Percentiles rank a stretch among this genome's conserved stretches.
Evolutionary conservation across 2,888 invertebrate species (phyloP).

Genomic region (Andricus quercusramuli): DNA sequence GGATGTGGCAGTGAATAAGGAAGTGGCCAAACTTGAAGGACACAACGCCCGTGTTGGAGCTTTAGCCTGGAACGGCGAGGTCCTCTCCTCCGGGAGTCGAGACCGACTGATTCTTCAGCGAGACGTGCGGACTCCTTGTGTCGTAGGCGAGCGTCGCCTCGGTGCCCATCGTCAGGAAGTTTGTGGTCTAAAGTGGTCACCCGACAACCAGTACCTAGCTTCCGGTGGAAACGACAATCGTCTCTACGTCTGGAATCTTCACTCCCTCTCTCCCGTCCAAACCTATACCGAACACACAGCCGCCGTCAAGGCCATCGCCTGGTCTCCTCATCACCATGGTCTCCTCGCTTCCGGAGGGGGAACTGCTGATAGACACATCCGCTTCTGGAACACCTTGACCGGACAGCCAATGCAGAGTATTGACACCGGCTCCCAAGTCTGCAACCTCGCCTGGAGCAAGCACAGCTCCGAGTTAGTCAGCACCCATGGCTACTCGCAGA

Average conservation of each 20-base stretch:
- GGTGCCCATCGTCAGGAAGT: constrained; percentile 97
- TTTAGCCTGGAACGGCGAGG: constrained; percentile 98
- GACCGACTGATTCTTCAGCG: constrained; percentile 96
- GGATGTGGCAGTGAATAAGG: constrained; percentile 62
- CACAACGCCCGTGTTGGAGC: constrained; percentile 96
- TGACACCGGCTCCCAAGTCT: constrained; percentile 98
- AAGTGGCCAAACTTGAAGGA: constrained; percentile 92
- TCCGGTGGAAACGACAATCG: constrained; percentile 99
- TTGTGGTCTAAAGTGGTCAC: constrained; percentile 99
- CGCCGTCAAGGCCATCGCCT: constrained; percentile 98
- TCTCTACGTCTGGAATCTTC: constrained; percentile 94
- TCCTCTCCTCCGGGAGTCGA: constrained; percentile 95
- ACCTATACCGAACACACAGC: constrained; percentile 98
- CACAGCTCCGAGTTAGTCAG: constrained; percentile 98
- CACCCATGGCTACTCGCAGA: constrained; percentile 99
- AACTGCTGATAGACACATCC: constrained; percentile 97
- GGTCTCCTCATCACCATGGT: constrained; percentile 99
- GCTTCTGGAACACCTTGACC: constrained; percentile 99
- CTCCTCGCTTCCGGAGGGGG: constrained; percentile 98
- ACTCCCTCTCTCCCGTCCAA: constrained; percentile 93
- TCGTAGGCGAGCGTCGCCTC: constrained; percentile 88
- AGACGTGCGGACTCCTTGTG: constrained; percentile 92
- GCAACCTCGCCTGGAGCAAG: constrained; percentile 99
- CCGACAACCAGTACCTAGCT: constrained; percentile 97
- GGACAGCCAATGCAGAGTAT: constrained; percentile 99